phyloP scores from a whole-genome alignment of 2,113 vertebrate species.

The Pseudorectes ferrugineus region DNA sequence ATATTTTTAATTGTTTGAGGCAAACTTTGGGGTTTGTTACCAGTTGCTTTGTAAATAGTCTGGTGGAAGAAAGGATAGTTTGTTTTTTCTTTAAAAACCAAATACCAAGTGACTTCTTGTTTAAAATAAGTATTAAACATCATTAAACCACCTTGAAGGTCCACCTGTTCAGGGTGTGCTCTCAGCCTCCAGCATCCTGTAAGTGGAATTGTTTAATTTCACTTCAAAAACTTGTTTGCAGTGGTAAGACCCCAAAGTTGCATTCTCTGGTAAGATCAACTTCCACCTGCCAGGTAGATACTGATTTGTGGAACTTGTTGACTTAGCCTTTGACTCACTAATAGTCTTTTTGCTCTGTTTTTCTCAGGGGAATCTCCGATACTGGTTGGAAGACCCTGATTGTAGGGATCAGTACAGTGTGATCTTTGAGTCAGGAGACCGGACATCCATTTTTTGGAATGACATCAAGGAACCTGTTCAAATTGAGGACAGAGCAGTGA shows the following conservation, averaged over 20 bases:
- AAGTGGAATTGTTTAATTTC: background rate
- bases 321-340: background rate
- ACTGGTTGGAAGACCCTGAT: constrained; percentile 94
- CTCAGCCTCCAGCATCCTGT: background rate
- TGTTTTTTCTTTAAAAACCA: background rate
- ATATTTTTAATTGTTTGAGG: background rate
- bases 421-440: constrained; percentile 96
- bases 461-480: constrained; percentile 91
- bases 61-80: background rate
- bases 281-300: background rate
- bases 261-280: accelerated
- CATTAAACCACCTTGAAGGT: background rate
- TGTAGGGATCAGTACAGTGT: constrained; percentile 98
- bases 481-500: constrained; percentile 91
- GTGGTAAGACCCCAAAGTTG: background rate
- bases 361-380: constrained; percentile 89
- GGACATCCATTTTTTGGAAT: constrained; percentile 91
- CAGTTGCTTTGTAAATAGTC: background rate
- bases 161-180: background rate
- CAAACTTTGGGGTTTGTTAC: background rate
- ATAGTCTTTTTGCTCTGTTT: background rate
- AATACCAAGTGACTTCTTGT: background rate
- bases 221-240: background rate
- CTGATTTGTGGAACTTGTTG: background rate
- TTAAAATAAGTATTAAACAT: background rate